phyloP scores from a whole-genome alignment of 1,140 invertebrate genomes.

The Drosophila subpulchrella region DNA sequence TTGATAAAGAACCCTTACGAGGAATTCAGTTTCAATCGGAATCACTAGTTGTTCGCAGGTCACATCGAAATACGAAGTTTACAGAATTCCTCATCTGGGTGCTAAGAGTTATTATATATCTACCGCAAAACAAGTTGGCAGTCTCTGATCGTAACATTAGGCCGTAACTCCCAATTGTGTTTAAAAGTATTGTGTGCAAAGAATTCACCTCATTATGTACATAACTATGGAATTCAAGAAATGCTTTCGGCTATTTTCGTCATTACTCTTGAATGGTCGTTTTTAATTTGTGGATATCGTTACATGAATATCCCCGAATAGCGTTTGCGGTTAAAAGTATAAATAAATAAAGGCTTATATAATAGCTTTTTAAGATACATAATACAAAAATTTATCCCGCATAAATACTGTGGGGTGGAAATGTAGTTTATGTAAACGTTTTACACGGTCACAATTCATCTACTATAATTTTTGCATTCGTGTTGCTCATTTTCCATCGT shows the following conservation, averaged over 20 bases:
- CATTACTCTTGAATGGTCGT: conserved; percentile 7
- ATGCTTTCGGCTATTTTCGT: not conserved
- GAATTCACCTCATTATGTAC: too few relatives aligned
- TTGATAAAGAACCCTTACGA: too few relatives aligned
- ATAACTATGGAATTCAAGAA: conserved; percentile 3
- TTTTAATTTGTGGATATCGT: conserved; percentile 12
- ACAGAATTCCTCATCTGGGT: too few relatives aligned
- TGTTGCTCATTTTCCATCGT: conserved; percentile 67
- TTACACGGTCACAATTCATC: conserved; percentile 61
- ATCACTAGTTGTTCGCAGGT: too few relatives aligned
- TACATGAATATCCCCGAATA: conserved; percentile 17
- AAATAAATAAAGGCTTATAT: conserved; percentile 69
- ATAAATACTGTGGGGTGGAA: not conserved
- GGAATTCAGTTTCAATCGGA: too few relatives aligned
- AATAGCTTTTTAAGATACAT: conserved; percentile 64
- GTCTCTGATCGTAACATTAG: too few relatives aligned
- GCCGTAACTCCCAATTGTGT: too few relatives aligned
- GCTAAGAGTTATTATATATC: too few relatives aligned
- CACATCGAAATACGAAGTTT: too few relatives aligned
- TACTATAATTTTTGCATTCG: conserved; percentile 44
- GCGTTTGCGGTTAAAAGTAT: conserved; percentile 42
- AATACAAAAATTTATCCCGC: conserved; percentile 61
- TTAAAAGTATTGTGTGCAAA: too few relatives aligned
- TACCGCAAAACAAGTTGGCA: too few relatives aligned
- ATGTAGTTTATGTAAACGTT: conserved; percentile 20